Evolutionary conservation across 2,113 vertebrate genomes (phyloP).

Genomic region (Prietella phreatophila): DNA sequence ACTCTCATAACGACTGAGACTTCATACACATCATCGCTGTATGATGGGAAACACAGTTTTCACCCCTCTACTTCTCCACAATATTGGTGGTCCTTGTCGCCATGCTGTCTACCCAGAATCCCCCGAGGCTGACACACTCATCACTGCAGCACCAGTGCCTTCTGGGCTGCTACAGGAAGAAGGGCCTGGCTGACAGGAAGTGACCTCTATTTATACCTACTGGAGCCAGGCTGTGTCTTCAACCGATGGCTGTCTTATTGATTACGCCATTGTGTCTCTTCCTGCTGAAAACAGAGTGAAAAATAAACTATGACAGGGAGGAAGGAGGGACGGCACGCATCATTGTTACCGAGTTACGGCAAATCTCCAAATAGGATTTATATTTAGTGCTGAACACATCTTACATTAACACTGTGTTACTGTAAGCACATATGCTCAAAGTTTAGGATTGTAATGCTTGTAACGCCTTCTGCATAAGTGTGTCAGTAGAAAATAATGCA

Average conservation of each 20-base stretch:
- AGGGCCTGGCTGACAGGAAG: conserved; percentile 42
- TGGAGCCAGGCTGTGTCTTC: conserved; percentile 19
- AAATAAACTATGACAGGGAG: conserved; percentile 31
- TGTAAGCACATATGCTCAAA: background rate
- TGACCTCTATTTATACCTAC: conserved; percentile 39
- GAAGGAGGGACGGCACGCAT: conserved; percentile 8
- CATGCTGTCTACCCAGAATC: conserved; percentile 43
- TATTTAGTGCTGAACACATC: background rate
- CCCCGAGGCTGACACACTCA: conserved; percentile 10
- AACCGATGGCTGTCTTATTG: conserved; percentile 40
- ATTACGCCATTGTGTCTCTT: conserved; percentile 48
- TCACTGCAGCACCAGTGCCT: conserved; percentile 24
- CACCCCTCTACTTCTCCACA: conserved; percentile 15
- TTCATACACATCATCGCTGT: background rate
- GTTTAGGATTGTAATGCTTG: background rate
- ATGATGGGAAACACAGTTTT: background rate
- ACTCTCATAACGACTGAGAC: background rate
- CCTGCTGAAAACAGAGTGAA: conserved; percentile 29
- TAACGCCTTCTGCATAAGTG: background rate
- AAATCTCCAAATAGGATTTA: background rate
- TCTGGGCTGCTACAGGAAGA: conserved; percentile 37
- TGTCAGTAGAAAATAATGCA: background rate
- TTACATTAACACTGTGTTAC: background rate
- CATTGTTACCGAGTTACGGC: conserved; percentile 16
- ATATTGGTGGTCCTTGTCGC: background rate